Evolutionary conservation across 2,797 vertebrate genomes (phyloP).

Genomic region (Pampus argenteus): DNA sequence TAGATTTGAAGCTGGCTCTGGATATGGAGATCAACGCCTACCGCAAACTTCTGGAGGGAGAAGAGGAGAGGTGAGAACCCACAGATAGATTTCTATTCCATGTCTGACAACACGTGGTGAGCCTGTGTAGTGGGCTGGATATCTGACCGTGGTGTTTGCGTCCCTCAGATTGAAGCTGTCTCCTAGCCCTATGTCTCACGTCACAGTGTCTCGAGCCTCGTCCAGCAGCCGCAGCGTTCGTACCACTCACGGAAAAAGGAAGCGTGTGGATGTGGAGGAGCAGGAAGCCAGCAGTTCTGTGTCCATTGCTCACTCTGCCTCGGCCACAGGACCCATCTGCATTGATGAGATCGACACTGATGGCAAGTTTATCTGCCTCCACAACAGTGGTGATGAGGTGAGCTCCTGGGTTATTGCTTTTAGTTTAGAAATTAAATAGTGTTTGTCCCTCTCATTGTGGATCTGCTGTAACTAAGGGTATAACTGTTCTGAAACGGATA

Average conservation of each 20-base stretch:
- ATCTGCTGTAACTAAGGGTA: no score
- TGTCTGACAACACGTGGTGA: no score
- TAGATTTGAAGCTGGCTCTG: conserved; percentile 93
- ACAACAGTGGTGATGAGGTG: conserved; percentile 90
- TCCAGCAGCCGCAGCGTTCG: conserved; percentile 88
- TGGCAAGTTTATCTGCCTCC: conserved; percentile 92
- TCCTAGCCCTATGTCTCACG: conserved; percentile 88
- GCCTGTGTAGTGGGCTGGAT: background rate
- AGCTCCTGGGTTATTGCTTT: background rate
- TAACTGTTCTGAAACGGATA: no score
- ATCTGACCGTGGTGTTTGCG: background rate
- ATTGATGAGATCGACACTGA: conserved; percentile 92
- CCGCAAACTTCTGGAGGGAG: conserved; percentile 92
- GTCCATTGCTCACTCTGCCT: conserved; percentile 91
- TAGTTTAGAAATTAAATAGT: background rate
- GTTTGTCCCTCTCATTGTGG: no score
- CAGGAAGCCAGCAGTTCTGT: conserved; percentile 93
- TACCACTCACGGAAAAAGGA: conserved; percentile 89
- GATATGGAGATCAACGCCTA: conserved; percentile 96
- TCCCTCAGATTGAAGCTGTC: conserved; percentile 87
- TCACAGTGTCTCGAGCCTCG: conserved; percentile 89
- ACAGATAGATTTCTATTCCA: background rate
- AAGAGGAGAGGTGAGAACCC: conserved; percentile 90
- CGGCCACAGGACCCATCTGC: conserved; percentile 88
- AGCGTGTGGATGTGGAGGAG: conserved; percentile 89